Percentiles rank a stretch among this genome's conserved stretches.
Evolutionary conservation across 30 jellyfish, hydroid and myxozoan genomes (phyloP).

Genomic region (Aurelia aurita complex sp. Pacific): DNA sequence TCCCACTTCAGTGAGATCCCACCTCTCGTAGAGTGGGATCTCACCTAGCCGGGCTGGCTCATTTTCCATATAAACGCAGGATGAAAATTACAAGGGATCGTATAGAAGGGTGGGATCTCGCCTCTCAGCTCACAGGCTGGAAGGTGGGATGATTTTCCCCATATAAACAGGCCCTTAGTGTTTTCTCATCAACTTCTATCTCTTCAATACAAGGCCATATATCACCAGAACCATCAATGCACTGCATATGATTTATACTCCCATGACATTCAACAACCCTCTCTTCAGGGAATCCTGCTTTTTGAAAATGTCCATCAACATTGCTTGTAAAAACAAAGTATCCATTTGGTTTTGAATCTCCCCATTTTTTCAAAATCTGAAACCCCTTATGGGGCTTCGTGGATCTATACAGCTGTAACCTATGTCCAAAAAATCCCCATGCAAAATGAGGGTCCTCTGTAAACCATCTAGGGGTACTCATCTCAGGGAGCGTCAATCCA

Average conservation of each 20-base stretch:
- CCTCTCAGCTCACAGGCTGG: no score
- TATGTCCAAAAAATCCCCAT: constrained; percentile 90
- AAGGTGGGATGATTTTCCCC: no score
- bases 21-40: no score
- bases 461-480: constrained; percentile 84
- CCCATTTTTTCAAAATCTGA: constrained; percentile 62
- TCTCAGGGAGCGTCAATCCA: constrained; percentile 74
- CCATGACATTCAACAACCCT: constrained; percentile 80
- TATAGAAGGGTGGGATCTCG: no score
- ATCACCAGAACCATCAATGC: constrained; percentile 25
- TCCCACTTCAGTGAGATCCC: no score
- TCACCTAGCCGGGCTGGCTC: no score
- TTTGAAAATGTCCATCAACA: constrained; percentile 89
- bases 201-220: constrained; percentile 77
- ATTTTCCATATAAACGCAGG: no score
- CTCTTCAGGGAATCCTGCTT: constrained; percentile 71
- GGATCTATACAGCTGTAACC: constrained; percentile 36
- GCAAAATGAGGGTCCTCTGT: constrained; percentile 67
- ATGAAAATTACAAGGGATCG: no score
- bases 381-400: constrained; percentile 86
- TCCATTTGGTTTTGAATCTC: constrained; percentile 33
- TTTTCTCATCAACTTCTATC: constrained; percentile 34
- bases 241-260: constrained; percentile 46
- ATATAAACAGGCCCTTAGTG: no score
- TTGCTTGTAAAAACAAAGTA: constrained; percentile 78